Evolutionary conservation across 2,113 vertebrate species (phyloP), one percentile per base, ranked within the genome.

Genomic region (Prinia subflava): DNA sequence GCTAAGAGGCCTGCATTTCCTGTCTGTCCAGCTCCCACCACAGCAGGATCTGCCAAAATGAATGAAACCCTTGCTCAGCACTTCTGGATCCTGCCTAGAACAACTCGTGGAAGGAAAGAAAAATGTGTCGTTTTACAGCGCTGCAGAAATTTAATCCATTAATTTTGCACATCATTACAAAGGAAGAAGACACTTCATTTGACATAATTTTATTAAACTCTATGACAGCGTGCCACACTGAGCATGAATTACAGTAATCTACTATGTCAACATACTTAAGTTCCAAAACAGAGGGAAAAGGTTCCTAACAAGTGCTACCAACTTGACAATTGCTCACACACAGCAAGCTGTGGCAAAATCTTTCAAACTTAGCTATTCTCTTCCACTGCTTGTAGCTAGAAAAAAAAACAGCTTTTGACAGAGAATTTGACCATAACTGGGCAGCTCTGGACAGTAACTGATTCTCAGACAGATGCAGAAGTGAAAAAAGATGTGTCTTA

Each of bases 21-120:
- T 89, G 96, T 95, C 92, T 78, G 90, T 95, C 92, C 94, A 89
- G 96, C 96, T 97, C 95, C 85, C 85, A 90, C 92, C 86, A 89
- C 92, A 91, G 85, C 87, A 93, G 50, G n/a, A 96, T 91, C 63
- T 89, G 94, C 92, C 94, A 95, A 94, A 86, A 56, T 8, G 83
- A 89, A 68, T 2, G 0, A 94, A 95, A 80, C 5, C 65, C 83
- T 82, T 33, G 81, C 92, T 95, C 95, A 96, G 93, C 95, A 75
- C 70, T 96, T 94, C 35, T 90, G 88, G 84, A 94, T 96, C 90
- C 95, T 94, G 94, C 74, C 57, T 83, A 76, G 74, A 92, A 95
- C 69, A 79, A 89, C 75, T 41, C 60, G 17, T 56, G 91, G 94
- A 83, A 94, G 91, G 84, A 88, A 95, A 89, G 65, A 73, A 86